Conservation (phyloP, 2,113 vertebrate species). For the Balaenoptera acutorostrata region DNA sequence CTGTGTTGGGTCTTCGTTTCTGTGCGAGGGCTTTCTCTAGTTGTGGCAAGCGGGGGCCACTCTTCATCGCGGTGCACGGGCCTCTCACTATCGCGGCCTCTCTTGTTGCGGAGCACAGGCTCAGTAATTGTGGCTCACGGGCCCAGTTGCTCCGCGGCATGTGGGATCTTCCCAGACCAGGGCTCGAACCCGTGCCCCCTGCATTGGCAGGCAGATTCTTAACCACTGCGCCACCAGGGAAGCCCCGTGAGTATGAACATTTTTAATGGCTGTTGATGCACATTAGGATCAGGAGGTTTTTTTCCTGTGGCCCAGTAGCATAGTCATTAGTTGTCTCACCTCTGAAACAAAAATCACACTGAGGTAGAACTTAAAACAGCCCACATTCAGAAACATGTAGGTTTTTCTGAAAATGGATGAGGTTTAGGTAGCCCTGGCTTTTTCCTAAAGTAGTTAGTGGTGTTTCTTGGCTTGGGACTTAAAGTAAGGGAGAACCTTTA, state of each 20-base stretch:
- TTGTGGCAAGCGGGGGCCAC: no score
- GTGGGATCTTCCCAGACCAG: no score
- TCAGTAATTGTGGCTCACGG: no score
- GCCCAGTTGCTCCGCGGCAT: no score
- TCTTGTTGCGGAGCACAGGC: no score
- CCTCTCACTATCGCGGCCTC: no score
- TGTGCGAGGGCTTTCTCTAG: no score
- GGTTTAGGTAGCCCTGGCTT: background rate
- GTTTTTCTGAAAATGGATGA: slow-evolving; percentile 30
- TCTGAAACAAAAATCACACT: slow-evolving; percentile 12
- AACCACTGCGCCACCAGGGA: no score
- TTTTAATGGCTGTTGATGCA: background rate
- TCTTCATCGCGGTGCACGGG: no score
- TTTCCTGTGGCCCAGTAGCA: background rate
- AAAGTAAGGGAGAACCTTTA: background rate
- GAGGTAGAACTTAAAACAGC: background rate
- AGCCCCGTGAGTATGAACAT: background rate
- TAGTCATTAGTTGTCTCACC: background rate
- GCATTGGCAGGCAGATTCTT: no score
- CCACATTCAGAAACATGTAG: background rate
- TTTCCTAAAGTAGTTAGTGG: background rate
- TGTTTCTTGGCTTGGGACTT: background rate
- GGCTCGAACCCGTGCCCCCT: no score
- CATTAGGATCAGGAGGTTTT: background rate
- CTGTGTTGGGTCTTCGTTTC: no score